phyloP scores from a whole-genome alignment of 2,113 vertebrate species.

The Dipodomys stephensi region DNA sequence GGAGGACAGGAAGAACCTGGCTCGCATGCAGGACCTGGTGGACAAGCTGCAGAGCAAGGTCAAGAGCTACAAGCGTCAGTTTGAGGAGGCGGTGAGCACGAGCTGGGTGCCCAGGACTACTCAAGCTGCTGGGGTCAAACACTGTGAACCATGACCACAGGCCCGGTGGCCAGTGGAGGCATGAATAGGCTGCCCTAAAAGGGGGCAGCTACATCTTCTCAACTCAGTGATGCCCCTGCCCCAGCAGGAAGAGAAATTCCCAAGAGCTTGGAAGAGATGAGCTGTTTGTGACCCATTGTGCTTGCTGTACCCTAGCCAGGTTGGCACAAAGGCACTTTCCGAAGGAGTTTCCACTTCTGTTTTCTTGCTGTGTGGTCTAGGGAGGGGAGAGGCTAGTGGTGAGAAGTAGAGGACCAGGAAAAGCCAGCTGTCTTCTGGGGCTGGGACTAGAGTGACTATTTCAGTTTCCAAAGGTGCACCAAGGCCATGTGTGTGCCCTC shows the following conservation, averaged over 20 bases:
- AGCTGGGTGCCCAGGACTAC: not conserved
- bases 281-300: no score
- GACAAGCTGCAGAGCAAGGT: conserved; percentile 96
- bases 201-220: not conserved
- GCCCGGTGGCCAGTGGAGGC: not conserved
- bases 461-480: not conserved
- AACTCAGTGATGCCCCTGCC: not conserved
- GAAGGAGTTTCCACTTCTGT: not conserved
- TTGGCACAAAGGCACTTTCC: not conserved
- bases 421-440: not conserved
- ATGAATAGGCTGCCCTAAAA: not conserved
- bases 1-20: conserved; percentile 95
- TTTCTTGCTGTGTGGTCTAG: not conserved
- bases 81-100: conserved; percentile 92
- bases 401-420: not conserved
- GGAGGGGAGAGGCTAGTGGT: not conserved
- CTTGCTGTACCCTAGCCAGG: not conserved
- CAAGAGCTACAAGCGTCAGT: conserved; percentile 97
- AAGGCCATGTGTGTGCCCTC: not conserved
- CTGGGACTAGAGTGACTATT: not conserved
- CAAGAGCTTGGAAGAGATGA: not conserved
- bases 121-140: not conserved
- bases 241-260: not conserved
- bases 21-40: conserved; percentile 96
- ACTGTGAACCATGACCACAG: not conserved